Evolutionary conservation across 2,888 invertebrate species (phyloP).

Genomic region (Andrena minutula): DNA sequence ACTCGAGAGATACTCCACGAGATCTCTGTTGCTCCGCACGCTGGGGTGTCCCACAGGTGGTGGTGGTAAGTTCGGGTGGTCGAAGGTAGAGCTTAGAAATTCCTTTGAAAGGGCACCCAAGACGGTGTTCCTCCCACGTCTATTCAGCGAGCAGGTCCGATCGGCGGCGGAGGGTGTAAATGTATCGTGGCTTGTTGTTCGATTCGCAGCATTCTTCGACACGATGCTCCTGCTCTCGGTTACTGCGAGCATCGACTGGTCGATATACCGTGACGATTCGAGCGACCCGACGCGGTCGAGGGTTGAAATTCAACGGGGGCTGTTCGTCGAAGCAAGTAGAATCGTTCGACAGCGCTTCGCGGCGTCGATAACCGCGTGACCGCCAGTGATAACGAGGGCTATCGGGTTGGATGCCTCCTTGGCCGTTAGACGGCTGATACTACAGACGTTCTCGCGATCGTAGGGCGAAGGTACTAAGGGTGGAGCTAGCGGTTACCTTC

Average conservation of each 20-base stretch:
- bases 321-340: constrained; percentile 40
- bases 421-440: constrained; percentile 49
- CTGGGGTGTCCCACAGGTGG: constrained; percentile 72
- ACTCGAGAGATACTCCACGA: constrained; percentile 47
- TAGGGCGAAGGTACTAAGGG: constrained; percentile 31
- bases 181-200: constrained; percentile 41
- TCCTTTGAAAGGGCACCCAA: constrained; percentile 17
- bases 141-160: constrained; percentile 14
- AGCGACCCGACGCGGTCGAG: constrained; percentile 75
- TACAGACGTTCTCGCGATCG: constrained; percentile 27
- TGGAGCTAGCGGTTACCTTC: constrained; percentile 51
- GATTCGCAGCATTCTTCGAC: constrained; percentile 63
- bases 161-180: constrained; percentile 3
- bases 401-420: not conserved
- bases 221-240: constrained; percentile 65
- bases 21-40: constrained; percentile 57
- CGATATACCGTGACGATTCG: constrained; percentile 78
- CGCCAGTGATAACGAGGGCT: constrained; percentile 58
- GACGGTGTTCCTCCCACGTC: constrained; percentile 31
- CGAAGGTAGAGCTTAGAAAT: constrained; percentile 4
- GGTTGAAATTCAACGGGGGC: constrained; percentile 63
- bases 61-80: constrained; percentile 50
- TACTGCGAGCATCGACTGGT: constrained; percentile 72
- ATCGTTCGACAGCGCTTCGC: constrained; percentile 48
- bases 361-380: constrained; percentile 62